Evolutionary conservation across 2,797 vertebrate species (phyloP), one percentile per base, ranked within the genome.

Genomic region (Coilia nasus): DNA sequence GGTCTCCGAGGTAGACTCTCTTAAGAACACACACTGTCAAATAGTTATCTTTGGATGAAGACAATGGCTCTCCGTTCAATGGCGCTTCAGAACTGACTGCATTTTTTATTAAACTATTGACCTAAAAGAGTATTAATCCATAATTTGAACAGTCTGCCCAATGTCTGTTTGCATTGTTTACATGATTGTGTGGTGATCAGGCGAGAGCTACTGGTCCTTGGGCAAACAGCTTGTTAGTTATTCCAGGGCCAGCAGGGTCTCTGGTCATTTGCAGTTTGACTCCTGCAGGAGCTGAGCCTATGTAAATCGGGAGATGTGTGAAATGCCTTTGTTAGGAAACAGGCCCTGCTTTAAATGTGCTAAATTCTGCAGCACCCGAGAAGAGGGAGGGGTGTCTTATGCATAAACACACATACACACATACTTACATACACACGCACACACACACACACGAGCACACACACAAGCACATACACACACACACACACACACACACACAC

Each of bases 291-390:
- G 31, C 81, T 44, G 35, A 23, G 60, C 62, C 84, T 12, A 87
- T 86, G 85, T 85, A 86, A 86, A 85, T 82, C 83, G 89, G 19
- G 71, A 44, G 71, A 78, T 47, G 82, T 15, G 41, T 64, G 71
- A 84, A 86, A 64, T 71, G 83, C 44, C 83, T 88, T 90, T 92
- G 89, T 91, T 87, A 84, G 85, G 88, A 87, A 88, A 89, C 86
- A 89, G 83, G 35, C 85, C 85, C 50, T 54, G 50, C 50, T 85
- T 87, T 89, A 88, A 89, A 90, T 87, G 86, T 90, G 90, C 54
- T 87, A 88, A 90, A 90, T 87, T 90, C 84, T 85, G 86, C 87
- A 89, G 82, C 82, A 82, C 84, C 86, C 84, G 78, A 86, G 21
- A 83, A 81, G 85, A 82, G 87, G 71, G 60, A 11, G 60, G 71